A percentile compares a stretch with the other conserved stretches of the same genome.
Evolutionary conservation across 2,113 vertebrate genomes (phyloP).

Genomic region (Marcusenius ussheri): DNA sequence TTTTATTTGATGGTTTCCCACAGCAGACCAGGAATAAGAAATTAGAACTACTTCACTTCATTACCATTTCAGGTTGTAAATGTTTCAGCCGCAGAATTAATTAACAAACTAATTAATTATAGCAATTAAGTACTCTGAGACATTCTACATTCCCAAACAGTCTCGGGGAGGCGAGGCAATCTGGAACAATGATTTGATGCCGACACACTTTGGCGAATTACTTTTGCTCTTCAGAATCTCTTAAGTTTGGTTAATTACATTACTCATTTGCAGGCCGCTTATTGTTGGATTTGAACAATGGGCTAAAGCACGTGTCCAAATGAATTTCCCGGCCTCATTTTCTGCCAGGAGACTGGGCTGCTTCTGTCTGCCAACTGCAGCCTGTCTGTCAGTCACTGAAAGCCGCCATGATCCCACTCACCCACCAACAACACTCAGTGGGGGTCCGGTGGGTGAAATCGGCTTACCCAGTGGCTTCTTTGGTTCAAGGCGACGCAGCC

Average conservation of each 20-base stretch:
- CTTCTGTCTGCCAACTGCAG: not conserved
- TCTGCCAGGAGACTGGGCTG: not conserved
- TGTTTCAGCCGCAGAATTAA: not conserved
- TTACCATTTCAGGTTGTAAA: constrained; percentile 10
- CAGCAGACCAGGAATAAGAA: not conserved
- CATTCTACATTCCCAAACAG: not conserved
- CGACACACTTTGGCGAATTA: not conserved
- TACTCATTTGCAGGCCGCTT: not conserved
- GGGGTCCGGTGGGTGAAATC: not conserved
- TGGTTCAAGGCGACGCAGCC: not conserved
- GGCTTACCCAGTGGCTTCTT: not conserved
- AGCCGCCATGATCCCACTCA: not conserved
- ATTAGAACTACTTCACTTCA: not conserved
- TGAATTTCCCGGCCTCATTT: too few relatives aligned
- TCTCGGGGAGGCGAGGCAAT: not conserved
- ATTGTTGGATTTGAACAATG: not conserved
- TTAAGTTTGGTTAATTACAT: not conserved
- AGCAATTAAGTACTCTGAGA: not conserved
- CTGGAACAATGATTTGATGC: not conserved
- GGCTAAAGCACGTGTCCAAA: not conserved
- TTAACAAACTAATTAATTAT: constrained; percentile 8
- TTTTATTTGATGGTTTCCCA: not conserved
- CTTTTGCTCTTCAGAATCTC: not conserved
- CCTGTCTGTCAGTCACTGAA: not conserved
- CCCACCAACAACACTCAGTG: not conserved